Percentiles rank a stretch among this genome's conserved stretches.
phyloP scores from a whole-genome alignment of 2,113 vertebrate species.

The Bombycilla garrulus region DNA sequence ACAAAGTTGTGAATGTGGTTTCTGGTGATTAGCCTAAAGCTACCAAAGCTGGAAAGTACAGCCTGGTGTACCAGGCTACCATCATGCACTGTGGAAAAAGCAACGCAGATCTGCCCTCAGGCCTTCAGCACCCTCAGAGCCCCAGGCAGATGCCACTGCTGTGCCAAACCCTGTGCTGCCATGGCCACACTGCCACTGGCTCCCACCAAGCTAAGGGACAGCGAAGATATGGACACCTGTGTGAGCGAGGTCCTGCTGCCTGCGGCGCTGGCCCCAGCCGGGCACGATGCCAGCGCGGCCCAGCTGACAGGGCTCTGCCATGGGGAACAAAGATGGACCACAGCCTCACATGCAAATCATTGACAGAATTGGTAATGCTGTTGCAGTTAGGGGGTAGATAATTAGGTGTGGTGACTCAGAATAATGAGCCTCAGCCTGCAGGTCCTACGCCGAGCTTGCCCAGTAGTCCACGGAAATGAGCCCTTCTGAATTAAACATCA shows the following conservation, averaged over 20 bases:
- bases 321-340: not conserved
- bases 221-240: rapidly evolving
- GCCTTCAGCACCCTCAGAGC: rapidly evolving
- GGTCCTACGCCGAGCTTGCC: not conserved
- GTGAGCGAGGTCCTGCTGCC: rapidly evolving
- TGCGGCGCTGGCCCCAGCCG: rapidly evolving
- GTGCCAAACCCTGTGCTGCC: not conserved
- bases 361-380: not conserved
- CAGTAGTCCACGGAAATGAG: not conserved
- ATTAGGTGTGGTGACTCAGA: not conserved
- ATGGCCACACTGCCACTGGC: not conserved
- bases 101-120: not conserved
- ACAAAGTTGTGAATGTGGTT: not conserved
- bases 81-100: not conserved
- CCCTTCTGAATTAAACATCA: not conserved
- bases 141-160: not conserved
- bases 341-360: not conserved
- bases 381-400: not conserved
- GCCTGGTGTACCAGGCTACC: not conserved
- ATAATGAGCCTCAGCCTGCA: not conserved
- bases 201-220: not conserved
- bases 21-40: not conserved
- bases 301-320: rapidly evolving
- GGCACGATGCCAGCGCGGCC: rapidly evolving
- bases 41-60: not conserved